Evolutionary conservation across 1,140 invertebrate genomes (phyloP).

Genomic region (Trypoxylus dichotomus): DNA sequence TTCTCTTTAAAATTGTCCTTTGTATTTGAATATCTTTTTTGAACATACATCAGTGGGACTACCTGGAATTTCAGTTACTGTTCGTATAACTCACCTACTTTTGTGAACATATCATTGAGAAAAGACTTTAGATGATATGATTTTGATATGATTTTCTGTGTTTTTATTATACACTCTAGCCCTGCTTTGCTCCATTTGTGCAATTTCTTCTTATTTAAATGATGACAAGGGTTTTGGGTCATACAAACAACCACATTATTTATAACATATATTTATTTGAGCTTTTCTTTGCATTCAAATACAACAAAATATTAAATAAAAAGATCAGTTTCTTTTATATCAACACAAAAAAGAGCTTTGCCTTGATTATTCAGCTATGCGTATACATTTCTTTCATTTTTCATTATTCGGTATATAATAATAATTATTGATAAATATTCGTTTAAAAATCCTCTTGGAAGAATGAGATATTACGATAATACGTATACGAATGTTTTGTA

Average conservation of each 20-base stretch:
- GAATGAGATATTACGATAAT: slow-evolving; percentile 54
- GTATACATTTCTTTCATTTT: slow-evolving; percentile 52
- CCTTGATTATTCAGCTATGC: slow-evolving; percentile 54
- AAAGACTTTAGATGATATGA: no score
- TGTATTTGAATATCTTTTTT: no score
- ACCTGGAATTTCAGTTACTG: no score
- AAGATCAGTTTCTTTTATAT: slow-evolving; percentile 45
- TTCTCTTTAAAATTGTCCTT: no score
- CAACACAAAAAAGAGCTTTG: slow-evolving; percentile 53
- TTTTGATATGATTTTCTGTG: no score
- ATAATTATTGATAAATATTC: slow-evolving; percentile 52
- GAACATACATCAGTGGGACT: no score
- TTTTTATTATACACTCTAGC: no score
- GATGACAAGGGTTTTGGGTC: background rate
- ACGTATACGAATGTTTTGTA: slow-evolving; percentile 53
- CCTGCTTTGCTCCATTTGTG: no score
- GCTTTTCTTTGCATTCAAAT: slow-evolving; percentile 55
- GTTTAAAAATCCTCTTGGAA: slow-evolving; percentile 54
- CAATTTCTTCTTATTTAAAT: no score
- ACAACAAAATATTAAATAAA: slow-evolving; percentile 56
- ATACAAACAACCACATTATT: slow-evolving; percentile 32
- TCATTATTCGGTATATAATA: slow-evolving; percentile 53
- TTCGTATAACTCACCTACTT: no score
- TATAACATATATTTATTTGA: slow-evolving; percentile 56
- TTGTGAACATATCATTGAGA: no score